Evolutionary conservation across 2,888 invertebrate species (phyloP), one percentile per base, ranked within the genome.

Genomic region (Piscicola geometra): DNA sequence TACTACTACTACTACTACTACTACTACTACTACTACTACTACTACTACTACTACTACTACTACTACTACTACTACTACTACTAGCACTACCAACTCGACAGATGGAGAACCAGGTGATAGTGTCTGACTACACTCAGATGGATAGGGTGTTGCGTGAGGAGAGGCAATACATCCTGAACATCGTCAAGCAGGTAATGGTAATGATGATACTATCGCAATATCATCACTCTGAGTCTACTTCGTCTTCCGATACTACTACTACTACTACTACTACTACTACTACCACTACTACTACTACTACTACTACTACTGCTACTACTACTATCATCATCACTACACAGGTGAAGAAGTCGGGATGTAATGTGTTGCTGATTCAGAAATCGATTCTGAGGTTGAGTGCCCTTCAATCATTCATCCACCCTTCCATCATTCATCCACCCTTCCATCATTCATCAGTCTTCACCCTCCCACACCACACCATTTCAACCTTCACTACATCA

Each of bases 81-180:
- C 67, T 32, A n/a, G 3, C 30, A 67, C 67, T 32, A 35, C 41
- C 41, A 41, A 41, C 41, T 9, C 9, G 41, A 2, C 81, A 86
- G 86, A 87, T 87, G 86, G 86, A 87, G 79, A 85, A 85, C 78
- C 84, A 84, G 81, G 88, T 89, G 3, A 85, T 99, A 81, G 94
- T 99, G 32, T 94, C 96, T 0, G 99, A 99, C 86, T 99, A 99
- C 86, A 91, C 97, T n/a, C 97, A 97, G 72, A 99, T 99, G 99
- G 99, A 99, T 86, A 90, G 99, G 77, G 94, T 99, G 0, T 86
- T 99, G 77, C 93, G 95, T 84, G 99, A 99, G 86, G 99, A 99
- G 86, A 90, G 99, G 74, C 90, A 93, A 75, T 99, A 99, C 86
- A 96, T 99, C 82, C 88, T 99, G 76, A 97, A 99, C 83, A 95